Conservation (phyloP, 2,113 vertebrate genomes). For the Otocyon megalotis region DNA sequence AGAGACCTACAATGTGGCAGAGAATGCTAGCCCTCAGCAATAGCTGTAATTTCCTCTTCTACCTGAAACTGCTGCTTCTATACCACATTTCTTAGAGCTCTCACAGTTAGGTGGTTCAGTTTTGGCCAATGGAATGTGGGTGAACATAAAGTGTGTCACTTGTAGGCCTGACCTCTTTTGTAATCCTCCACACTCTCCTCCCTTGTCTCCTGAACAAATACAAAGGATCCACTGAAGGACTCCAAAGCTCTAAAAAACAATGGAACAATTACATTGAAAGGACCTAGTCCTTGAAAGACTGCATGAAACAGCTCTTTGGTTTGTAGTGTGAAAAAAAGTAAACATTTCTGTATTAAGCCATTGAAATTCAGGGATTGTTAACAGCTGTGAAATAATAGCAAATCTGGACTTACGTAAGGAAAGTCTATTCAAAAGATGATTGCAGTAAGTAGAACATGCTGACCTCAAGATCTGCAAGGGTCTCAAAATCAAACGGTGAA, state of each 20-base stretch:
- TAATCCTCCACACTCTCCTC: not conserved
- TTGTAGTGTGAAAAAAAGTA: not conserved
- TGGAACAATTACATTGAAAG: not conserved
- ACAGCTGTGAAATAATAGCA: not conserved
- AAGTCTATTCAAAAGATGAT: not conserved
- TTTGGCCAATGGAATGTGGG: not conserved
- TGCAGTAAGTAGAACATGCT: not conserved
- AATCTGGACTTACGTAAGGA: not conserved
- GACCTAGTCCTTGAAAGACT: not conserved
- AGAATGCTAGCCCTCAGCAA: not conserved
- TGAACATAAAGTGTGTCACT: not conserved
- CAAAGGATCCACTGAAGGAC: not conserved
- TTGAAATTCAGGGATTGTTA: not conserved
- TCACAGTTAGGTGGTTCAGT: not conserved
- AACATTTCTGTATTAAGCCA: not conserved
- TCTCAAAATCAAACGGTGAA: not conserved
- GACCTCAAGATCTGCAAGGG: not conserved
- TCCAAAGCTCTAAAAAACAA: not conserved
- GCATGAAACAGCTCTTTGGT: not conserved
- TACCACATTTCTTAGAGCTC: not conserved
- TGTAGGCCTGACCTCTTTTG: not conserved
- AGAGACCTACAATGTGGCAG: not conserved
- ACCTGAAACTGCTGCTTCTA: not conserved
- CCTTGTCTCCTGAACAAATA: not conserved
- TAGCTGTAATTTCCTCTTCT: not conserved